These are phyloP conservation scores for Anniella stebbinsi DNA, from an alignment of 2,797 vertebrate genomes.

Conservation along the genomic window DNA sequence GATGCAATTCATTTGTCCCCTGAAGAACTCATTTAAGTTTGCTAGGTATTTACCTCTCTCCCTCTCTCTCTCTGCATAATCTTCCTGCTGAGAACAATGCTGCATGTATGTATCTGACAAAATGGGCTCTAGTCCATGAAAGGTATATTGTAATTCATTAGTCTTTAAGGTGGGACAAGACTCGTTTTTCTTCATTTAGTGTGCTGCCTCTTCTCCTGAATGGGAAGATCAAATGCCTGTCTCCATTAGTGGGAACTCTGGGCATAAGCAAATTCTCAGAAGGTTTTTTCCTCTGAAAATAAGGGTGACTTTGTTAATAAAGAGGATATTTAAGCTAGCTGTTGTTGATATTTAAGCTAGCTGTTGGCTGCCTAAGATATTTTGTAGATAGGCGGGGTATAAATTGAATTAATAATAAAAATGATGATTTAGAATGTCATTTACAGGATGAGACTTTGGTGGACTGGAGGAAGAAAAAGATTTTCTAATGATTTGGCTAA, in stretches of 20 bases:
- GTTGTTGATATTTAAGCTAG: background rate
- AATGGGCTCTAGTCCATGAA: background rate
- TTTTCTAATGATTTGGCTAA: background rate
- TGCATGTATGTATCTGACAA: background rate
- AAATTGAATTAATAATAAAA: no score
- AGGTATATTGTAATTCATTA: background rate
- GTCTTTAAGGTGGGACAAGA: background rate
- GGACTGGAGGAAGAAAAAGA: background rate
- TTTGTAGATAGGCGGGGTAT: no score
- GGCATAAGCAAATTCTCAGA: background rate
- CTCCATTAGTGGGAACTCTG: background rate
- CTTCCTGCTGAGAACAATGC: background rate
- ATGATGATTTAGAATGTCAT: background rate
- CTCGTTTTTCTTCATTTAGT: background rate
- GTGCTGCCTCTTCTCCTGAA: background rate
- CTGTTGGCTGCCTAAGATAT: no score
- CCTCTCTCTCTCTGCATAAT: background rate
- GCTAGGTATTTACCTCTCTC: no score
- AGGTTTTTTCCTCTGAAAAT: background rate
- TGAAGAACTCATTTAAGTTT: no score
- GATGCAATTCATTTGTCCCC: no score
- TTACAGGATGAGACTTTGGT: background rate
- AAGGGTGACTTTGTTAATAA: background rate
- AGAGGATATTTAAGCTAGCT: background rate
- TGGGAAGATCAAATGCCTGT: background rate